Percentiles rank a stretch among this genome's conserved stretches.
Evolutionary conservation across 1,140 invertebrate genomes (phyloP).

Genomic region (Piezodorus guildinii): DNA sequence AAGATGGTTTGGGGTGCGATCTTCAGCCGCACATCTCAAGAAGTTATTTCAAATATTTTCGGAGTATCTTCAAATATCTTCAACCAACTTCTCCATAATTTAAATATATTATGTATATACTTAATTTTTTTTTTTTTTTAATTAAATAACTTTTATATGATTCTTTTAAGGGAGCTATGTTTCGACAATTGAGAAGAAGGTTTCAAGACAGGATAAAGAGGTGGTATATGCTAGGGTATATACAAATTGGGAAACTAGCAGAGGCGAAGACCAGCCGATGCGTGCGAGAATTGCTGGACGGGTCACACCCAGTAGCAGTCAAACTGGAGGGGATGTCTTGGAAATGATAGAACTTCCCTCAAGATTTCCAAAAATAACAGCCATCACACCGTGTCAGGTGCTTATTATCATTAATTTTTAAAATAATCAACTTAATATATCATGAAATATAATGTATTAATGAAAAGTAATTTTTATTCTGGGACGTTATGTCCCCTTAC

Average conservation of each 20-base stretch:
- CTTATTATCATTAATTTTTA: neutral
- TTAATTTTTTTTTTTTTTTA: too few species aligned
- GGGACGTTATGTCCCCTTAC: too few species aligned
- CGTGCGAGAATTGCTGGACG: constrained; percentile 54
- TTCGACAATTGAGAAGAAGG: constrained; percentile 48
- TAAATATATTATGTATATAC: too few species aligned
- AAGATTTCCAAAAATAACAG: constrained; percentile 38
- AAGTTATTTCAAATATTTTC: too few species aligned
- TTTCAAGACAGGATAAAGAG: constrained; percentile 39
- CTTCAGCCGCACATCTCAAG: too few species aligned
- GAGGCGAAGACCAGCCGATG: constrained; percentile 44
- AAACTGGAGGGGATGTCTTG: constrained; percentile 31
- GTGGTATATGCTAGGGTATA: constrained; percentile 49
- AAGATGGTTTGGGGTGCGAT: too few species aligned
- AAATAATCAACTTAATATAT: too few species aligned
- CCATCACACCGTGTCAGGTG: constrained; percentile 48
- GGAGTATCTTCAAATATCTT: too few species aligned
- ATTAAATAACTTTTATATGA: too few species aligned
- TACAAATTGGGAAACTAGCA: constrained; percentile 45
- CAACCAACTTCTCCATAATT: too few species aligned
- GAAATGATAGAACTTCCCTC: constrained; percentile 59
- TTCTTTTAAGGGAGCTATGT: constrained; percentile 45
- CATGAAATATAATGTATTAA: too few species aligned
- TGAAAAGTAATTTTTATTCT: too few species aligned
- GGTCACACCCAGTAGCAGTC: constrained; percentile 44